These are phyloP conservation scores for Sylvia atricapilla DNA, from an alignment of 2,113 vertebrate genomes.

Conservation along the genomic window DNA sequence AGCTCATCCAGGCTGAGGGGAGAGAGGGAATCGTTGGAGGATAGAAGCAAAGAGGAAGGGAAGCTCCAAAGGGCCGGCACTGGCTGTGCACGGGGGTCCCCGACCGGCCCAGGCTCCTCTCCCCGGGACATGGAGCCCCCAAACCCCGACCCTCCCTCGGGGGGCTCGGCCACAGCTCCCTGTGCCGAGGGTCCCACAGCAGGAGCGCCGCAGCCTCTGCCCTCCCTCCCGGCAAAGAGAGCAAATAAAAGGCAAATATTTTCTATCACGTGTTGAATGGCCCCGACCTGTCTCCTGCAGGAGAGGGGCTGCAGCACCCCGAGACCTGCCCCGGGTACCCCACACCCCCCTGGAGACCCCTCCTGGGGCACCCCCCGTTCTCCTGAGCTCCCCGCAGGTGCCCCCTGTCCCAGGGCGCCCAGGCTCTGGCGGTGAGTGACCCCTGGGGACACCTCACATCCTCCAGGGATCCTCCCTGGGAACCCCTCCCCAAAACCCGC, in stretches of 20 bases:
- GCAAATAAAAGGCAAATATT: not conserved
- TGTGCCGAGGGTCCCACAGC: not conserved
- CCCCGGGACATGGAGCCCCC: not conserved
- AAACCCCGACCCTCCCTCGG: not conserved
- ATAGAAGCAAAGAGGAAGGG: not conserved
- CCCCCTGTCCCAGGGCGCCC: not conserved
- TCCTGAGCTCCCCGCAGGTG: not conserved
- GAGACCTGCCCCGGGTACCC: not conserved
- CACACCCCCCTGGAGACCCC: not conserved
- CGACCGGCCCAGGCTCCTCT: not conserved
- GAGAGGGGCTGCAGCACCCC: not conserved
- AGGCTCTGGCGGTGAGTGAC: no score
- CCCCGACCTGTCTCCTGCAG: not conserved
- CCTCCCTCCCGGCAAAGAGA: rapidly evolving
- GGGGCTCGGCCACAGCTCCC: not conserved
- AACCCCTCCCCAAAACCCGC: not conserved
- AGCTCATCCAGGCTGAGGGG: not conserved
- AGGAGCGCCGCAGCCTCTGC: no score
- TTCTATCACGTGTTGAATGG: not conserved
- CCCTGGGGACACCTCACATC: not conserved
- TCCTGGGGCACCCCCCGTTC: not conserved
- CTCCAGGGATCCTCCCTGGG: no score
- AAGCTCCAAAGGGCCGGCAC: not conserved
- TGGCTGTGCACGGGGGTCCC: not conserved
- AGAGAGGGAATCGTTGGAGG: no score